Evolutionary conservation across 2,113 vertebrate genomes (phyloP), one percentile per base, ranked within the genome.

Genomic region (Coregonus clupeaformis): DNA sequence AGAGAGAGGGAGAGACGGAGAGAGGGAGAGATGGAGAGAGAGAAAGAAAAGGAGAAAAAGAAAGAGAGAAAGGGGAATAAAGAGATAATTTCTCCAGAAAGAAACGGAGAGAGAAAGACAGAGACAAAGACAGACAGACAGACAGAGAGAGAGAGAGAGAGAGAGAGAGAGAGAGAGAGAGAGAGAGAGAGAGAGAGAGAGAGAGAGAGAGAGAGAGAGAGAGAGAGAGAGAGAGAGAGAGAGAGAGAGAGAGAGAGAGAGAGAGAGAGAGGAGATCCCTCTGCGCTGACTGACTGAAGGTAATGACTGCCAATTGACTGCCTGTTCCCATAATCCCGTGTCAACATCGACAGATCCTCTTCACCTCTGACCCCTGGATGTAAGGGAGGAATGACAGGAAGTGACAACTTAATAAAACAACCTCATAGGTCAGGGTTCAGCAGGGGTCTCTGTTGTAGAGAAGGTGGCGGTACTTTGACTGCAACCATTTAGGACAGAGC

Each of bases 301-400:
- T 92, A 91, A 92, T 91, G 85, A 87, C 89, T 86, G 85, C 89
- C 90, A 89, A 83, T 90, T 90, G 91, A 92, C 91, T 92, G 89
- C 88, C 90, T 89, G 85, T 85, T 87, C 88, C 91, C 88, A 92
- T 93, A 93, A 93, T 93, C 92, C 90, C 85, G 87, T 91, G 91
- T 91, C 88, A 87, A 83, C 22, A 85, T 87, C 89, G 90, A 92
- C 91, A 93, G 92, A 93, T 93, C 88, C 91, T 91, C 91, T 93
- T 93, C 92, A 92, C 91, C 92, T 90, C 85, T 89, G 91, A 92
- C 86, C 89, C 52, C 73, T 65, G 73, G 82, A 89, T 89, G 87
- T 90, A 88, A 85, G 82, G 81, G 85, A 89, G 78, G 84, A 67
- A 71, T 68, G 85, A 89, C 82, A 85, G 89, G 88, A 92, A 91